Evolutionary conservation across 2,113 vertebrate species (phyloP), one percentile per base, ranked within the genome.

Genomic region (Cairina moschata): DNA sequence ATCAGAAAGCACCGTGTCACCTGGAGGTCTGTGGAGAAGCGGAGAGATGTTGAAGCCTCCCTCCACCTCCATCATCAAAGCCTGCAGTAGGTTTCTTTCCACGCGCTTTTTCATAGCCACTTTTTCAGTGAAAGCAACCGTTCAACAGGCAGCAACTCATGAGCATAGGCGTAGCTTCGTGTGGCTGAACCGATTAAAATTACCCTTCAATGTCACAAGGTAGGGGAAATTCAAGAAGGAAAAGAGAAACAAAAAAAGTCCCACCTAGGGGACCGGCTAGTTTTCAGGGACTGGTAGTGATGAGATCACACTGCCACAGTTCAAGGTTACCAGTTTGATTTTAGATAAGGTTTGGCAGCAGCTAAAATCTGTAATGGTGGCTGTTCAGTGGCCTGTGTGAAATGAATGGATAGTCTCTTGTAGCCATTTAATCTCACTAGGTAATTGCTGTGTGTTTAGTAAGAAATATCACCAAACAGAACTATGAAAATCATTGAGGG

Each of bases 311-410:
- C 23, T 54, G 73, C 76, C 0, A 0, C 36, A 9, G 44, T 93
- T 89, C 76, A 86, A 88, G 83, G 73, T 85, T 87, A 90, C 14
- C 6, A 46, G 28, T 78, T 55, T 87, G 81, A 73, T 71, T 91
- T 79, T 31, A 69, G 74, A 54, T 66, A 79, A 80, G 21, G 40
- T 55, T 50, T 50, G 90, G 36, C 44, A 79, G 66, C 50, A 76
- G 44, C 54, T 79, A 13, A 76, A 25, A 40, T 34, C 72, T 66
- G 59, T 89, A n/a, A 31, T 73, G 31, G n/a, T 79, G 48, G 17
- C 52, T 88, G 26, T 82, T 95, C 42, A 72, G 91, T 52, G 65
- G 29, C 48, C 77, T 92, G 8, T 0, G 3, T 81, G 23, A 82
- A 87, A 23, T 81, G 83, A 90, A 77, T 42, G 55, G 32, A 26